Percentiles rank a stretch among this genome's conserved stretches.
phyloP scores from a whole-genome alignment of 1,140 invertebrate species.

The Pseudomyrmex pallidus region DNA sequence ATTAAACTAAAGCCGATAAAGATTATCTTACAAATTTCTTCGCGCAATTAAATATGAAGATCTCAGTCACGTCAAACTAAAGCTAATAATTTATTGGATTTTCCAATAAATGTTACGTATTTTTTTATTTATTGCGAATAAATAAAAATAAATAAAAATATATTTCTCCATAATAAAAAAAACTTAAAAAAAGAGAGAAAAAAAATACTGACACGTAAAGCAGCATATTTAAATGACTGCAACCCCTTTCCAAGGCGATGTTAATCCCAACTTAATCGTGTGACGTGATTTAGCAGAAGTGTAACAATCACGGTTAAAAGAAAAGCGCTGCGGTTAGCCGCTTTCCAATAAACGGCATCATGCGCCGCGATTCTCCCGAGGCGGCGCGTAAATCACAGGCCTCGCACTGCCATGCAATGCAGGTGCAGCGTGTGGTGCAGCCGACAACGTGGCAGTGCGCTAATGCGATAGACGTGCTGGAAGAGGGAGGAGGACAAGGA shows the following conservation, averaged over 20 bases:
- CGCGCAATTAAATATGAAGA: too few species aligned
- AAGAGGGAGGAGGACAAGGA: conserved; percentile 39
- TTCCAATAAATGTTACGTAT: too few species aligned
- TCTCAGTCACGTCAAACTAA: too few species aligned
- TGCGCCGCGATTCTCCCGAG: conserved; percentile 41
- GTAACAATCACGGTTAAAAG: conserved; percentile 32
- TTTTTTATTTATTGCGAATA: too few species aligned
- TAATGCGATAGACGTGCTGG: conserved; percentile 73
- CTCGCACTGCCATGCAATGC: conserved; percentile 66
- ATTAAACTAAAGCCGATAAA: not conserved
- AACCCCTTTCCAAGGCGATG: not conserved
- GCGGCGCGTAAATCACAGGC: conserved; percentile 46
- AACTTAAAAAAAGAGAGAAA: not conserved
- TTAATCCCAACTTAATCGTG: conserved; percentile 19
- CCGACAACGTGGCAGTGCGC: conserved; percentile 71
- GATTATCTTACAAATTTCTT: not conserved
- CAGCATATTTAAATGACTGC: conserved; percentile 15
- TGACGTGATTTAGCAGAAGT: conserved; percentile 50
- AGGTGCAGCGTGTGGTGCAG: conserved; percentile 62
- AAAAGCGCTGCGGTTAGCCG: conserved; percentile 29
- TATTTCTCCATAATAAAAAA: too few species aligned
- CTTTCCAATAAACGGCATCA: conserved; percentile 53
- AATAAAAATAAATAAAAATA: too few species aligned
- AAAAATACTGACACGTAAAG: not conserved
- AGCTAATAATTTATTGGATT: too few species aligned